Percentiles rank a stretch among this genome's conserved stretches.
Evolutionary conservation across 2,888 invertebrate species (phyloP).

Genomic region (Malacosoma neustria): DNA sequence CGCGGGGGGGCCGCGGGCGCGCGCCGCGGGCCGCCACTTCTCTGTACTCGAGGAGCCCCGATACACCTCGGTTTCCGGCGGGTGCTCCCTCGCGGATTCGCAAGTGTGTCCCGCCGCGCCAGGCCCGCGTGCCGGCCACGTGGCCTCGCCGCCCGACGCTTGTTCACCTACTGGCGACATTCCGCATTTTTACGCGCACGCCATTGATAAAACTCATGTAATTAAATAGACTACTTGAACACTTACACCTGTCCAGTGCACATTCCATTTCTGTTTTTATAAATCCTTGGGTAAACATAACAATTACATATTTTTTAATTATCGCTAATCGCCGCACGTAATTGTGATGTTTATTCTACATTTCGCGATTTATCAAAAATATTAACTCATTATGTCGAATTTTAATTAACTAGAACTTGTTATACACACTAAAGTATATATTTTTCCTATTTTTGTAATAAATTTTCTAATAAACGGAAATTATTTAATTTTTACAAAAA

Average conservation of each 20-base stretch:
- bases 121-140: constrained; percentile 61
- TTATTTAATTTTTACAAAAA: too few species aligned
- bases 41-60: constrained; percentile 71
- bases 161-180: constrained; percentile 41
- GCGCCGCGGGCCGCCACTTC: constrained; percentile 69
- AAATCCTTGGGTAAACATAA: neutral
- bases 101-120: constrained; percentile 49
- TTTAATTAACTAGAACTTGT: neutral
- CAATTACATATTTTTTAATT: neutral
- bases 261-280: neutral
- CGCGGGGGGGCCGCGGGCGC: constrained; percentile 40
- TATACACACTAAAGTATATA: neutral
- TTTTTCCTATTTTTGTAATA: neutral
- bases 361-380: constrained; percentile 31
- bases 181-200: constrained; percentile 41
- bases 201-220: constrained; percentile 50
- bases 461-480: too few species aligned
- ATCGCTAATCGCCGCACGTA: too few species aligned
- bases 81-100: constrained; percentile 65
- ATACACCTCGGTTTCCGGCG: constrained; percentile 73
- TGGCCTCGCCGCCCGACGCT: constrained; percentile 43
- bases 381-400: neutral
- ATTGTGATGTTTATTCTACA: too few species aligned
- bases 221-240: constrained; percentile 27
- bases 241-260: neutral